Percentiles rank a stretch among this genome's conserved stretches.
These are phyloP conservation scores for Orthosia gracilis DNA, from an alignment of 2,888 invertebrate species.

Conservation along the genomic window DNA sequence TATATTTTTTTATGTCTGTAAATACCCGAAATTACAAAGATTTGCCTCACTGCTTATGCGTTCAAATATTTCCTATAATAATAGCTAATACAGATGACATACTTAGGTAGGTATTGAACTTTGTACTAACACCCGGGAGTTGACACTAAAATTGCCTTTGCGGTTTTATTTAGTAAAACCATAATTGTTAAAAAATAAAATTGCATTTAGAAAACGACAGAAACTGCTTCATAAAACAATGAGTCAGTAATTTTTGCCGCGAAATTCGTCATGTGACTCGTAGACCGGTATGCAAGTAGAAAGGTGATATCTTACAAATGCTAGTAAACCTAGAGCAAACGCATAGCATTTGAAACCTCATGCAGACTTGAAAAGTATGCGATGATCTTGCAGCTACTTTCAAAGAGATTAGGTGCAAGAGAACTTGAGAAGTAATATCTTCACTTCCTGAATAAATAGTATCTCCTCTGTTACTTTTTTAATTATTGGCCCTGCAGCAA, in stretches of 20 bases:
- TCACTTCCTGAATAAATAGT: not conserved
- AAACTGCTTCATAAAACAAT: slow-evolving; percentile 42
- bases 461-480: not conserved
- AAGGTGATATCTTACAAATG: slow-evolving; percentile 54
- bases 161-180: not conserved
- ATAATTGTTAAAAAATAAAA: too few species aligned
- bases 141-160: not conserved
- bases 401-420: not conserved
- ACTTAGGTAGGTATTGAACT: not conserved
- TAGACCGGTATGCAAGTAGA: slow-evolving; percentile 45
- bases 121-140: not conserved
- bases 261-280: slow-evolving; percentile 35
- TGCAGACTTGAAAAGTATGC: not conserved
- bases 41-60: too few species aligned
- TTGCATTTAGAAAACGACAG: not conserved
- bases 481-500: too few species aligned
- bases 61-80: too few species aligned
- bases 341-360: slow-evolving; percentile 28
- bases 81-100: not conserved
- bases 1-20: too few species aligned
- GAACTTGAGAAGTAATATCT: not conserved
- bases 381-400: not conserved
- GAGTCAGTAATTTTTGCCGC: slow-evolving; percentile 44
- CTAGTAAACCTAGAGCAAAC: slow-evolving; percentile 43
- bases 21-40: too few species aligned